Percentiles rank a stretch among this genome's conserved stretches.
Evolutionary conservation across 2,888 invertebrate genomes (phyloP).

Genomic region (Tromatobia lineatoria): DNA sequence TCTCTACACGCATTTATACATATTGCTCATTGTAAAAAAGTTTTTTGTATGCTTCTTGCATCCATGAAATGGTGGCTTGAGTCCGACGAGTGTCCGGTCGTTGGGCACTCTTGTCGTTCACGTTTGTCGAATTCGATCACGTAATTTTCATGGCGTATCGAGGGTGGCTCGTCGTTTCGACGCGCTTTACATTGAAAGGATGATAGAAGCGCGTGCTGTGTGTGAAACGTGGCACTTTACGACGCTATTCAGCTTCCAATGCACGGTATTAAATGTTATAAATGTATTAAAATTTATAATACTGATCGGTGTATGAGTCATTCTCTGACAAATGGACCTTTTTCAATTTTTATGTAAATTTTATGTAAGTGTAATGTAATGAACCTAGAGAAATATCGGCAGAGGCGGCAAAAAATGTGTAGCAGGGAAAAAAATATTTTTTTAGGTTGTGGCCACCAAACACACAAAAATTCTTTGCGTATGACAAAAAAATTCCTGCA

Average conservation of each 20-base stretch:
- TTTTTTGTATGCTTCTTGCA: slow-evolving; percentile 75
- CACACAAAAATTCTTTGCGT: no score
- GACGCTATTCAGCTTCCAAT: background rate
- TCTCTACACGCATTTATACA: slow-evolving; percentile 3
- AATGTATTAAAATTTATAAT: background rate
- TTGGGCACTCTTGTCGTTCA: slow-evolving; percentile 70
- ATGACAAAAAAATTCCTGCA: no score
- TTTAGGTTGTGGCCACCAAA: no score
- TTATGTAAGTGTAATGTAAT: no score
- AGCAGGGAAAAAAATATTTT: no score
- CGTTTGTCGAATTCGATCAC: slow-evolving; percentile 80
- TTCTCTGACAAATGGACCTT: background rate
- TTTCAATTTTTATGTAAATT: no score
- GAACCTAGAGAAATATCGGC: no score
- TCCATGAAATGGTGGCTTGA: slow-evolving; percentile 78
- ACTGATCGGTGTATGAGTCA: background rate
- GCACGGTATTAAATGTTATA: background rate
- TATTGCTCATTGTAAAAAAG: slow-evolving; percentile 11
- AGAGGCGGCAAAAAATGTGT: no score
- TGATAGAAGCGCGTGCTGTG: slow-evolving; percentile 79
- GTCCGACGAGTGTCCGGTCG: slow-evolving; percentile 77
- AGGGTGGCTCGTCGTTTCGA: slow-evolving; percentile 70
- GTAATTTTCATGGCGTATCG: slow-evolving; percentile 64
- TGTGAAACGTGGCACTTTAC: slow-evolving; percentile 73
- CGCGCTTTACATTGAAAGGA: slow-evolving; percentile 77